phyloP scores from a whole-genome alignment of 2,797 vertebrate species.

The Falco columbarius region DNA sequence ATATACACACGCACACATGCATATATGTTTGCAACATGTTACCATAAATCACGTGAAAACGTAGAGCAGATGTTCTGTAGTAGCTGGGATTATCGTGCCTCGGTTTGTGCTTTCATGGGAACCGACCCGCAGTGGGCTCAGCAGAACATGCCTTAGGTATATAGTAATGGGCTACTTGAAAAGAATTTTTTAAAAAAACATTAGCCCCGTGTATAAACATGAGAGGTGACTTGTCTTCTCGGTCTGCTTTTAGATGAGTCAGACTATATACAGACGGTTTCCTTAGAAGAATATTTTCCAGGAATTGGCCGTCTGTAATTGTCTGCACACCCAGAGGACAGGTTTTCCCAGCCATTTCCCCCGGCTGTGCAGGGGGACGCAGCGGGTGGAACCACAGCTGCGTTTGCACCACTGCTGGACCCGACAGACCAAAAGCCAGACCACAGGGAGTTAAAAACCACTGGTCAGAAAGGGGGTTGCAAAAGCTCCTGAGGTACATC shows the following conservation, averaged over 20 bases:
- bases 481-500: background rate
- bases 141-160: conserved; percentile 45
- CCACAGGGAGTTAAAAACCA: background rate
- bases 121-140: conserved; percentile 4
- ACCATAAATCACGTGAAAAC: conserved; percentile 53
- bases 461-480: background rate
- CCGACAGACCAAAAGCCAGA: background rate
- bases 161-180: conserved; percentile 56
- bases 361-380: background rate
- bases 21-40: background rate
- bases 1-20: background rate
- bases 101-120: conserved; percentile 36
- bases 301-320: background rate
- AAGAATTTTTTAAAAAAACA: background rate
- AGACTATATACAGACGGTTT: conserved; percentile 15
- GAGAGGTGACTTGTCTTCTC: conserved; percentile 38
- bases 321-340: background rate
- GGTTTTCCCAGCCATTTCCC: background rate
- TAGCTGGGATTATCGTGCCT: conserved; percentile 23
- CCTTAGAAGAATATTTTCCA: background rate
- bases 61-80: conserved; percentile 56
- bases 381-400: rapidly evolving
- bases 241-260: conserved; percentile 61
- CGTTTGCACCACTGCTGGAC: background rate
- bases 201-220: background rate